Conservation (phyloP, 2,888 invertebrate genomes). For the Itoplectis maculator region DNA sequence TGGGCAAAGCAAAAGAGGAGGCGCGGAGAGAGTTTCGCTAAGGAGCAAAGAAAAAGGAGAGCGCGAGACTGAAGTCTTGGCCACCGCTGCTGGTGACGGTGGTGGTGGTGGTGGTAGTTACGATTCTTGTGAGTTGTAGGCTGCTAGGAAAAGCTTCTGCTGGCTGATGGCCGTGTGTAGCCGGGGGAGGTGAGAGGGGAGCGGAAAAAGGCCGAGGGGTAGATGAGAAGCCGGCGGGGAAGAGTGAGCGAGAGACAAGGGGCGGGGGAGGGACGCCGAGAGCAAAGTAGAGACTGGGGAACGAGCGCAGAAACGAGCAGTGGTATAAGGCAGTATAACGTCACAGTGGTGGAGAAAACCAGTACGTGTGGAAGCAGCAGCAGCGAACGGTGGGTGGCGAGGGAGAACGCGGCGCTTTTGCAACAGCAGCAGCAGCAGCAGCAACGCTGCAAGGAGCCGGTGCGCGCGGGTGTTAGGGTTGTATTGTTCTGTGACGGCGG, state of each 20-base stretch:
- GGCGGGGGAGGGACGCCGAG: slow-evolving; percentile 60
- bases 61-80: slow-evolving; percentile 69
- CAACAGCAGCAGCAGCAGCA: slow-evolving; percentile 24
- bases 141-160: slow-evolving; percentile 66
- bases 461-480: slow-evolving; percentile 69
- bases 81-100: slow-evolving; percentile 75
- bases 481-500: slow-evolving; percentile 80
- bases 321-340: slow-evolving; percentile 37
- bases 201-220: slow-evolving; percentile 22
- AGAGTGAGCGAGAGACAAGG: too few relatives aligned
- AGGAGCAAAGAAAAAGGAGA: slow-evolving; percentile 53
- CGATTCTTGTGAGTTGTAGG: slow-evolving; percentile 70
- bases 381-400: not conserved
- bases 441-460: slow-evolving; percentile 42
- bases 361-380: slow-evolving; percentile 22
- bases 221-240: slow-evolving; percentile 11
- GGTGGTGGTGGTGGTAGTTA: slow-evolving; percentile 60
- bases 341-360: slow-evolving; percentile 11
- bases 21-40: slow-evolving; percentile 28
- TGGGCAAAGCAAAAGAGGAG: slow-evolving; percentile 25
- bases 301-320: slow-evolving; percentile 51
- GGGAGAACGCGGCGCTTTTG: slow-evolving; percentile 31
- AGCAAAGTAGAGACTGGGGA: slow-evolving; percentile 52
- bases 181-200: slow-evolving; percentile 31
- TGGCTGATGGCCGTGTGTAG: slow-evolving; percentile 37